phyloP scores from a whole-genome alignment of 92 coral and sea anemone genomes.

The Porites lobata region DNA sequence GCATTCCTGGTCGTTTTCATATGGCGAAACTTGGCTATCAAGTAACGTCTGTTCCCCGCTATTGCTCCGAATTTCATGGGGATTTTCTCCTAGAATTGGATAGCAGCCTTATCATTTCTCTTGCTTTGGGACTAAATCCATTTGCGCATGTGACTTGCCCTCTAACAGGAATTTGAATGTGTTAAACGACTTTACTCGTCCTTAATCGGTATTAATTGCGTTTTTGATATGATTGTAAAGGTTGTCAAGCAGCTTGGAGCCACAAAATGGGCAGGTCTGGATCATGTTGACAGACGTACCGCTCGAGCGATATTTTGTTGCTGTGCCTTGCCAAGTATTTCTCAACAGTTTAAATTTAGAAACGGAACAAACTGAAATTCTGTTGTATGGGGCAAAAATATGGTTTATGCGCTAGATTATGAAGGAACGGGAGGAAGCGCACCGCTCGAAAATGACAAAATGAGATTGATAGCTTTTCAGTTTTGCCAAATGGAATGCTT shows the following conservation, averaged over 20 bases:
- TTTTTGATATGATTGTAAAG: not conserved
- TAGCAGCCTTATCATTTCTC: not conserved
- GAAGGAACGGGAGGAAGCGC: no score
- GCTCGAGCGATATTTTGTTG: not conserved
- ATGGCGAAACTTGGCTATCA: not conserved
- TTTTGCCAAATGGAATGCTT: no score
- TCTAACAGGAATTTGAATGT: no score
- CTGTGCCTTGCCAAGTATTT: no score
- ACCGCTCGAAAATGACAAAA: no score
- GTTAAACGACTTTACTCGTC: not conserved
- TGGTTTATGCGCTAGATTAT: no score
- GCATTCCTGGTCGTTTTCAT: no score
- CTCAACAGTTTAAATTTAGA: no score
- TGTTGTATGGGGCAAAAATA: no score
- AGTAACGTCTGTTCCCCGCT: not conserved
- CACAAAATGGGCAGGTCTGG: not conserved
- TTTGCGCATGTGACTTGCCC: not conserved
- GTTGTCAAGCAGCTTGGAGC: not conserved
- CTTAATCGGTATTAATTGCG: slow-evolving; percentile 21
- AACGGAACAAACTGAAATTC: no score
- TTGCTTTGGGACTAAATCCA: not conserved
- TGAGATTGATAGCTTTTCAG: no score
- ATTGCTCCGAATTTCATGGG: no score
- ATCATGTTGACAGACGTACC: not conserved
- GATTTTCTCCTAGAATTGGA: not conserved